Percentiles rank a stretch among this genome's conserved stretches.
phyloP scores from a whole-genome alignment of 2,888 invertebrate species.

The Tenodera sinensis region DNA sequence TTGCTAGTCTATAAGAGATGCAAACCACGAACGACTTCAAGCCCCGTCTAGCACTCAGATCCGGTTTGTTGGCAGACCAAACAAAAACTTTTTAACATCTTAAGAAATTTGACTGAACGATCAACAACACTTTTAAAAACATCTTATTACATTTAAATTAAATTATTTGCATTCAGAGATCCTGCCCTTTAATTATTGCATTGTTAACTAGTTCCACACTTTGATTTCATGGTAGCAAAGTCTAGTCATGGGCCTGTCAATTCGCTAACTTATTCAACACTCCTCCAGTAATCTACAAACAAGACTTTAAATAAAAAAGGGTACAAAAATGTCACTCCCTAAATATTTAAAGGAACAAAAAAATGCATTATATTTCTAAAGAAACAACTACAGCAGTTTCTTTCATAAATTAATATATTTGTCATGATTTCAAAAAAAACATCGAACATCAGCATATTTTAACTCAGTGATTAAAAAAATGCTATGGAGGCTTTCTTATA shows the following conservation, averaged over 20 bases:
- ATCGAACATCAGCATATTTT: not conserved
- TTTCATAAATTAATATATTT: not conserved
- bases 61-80: slow-evolving; percentile 20
- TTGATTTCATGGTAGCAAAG: slow-evolving; percentile 16
- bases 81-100: slow-evolving; percentile 18
- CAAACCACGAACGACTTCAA: not conserved
- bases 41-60: slow-evolving; percentile 10
- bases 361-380: not conserved
- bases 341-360: slow-evolving; percentile 10
- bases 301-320: not conserved
- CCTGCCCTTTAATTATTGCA: slow-evolving; percentile 25
- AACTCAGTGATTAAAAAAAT: slow-evolving; percentile 8
- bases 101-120: slow-evolving; percentile 25
- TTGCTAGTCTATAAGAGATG: not conserved
- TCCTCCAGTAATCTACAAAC: not conserved
- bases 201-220: slow-evolving; percentile 14
- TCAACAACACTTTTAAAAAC: slow-evolving; percentile 21
- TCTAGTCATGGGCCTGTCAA: slow-evolving; percentile 8
- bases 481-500: slow-evolving; percentile 21
- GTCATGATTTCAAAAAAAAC: not conserved
- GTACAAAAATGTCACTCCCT: not conserved
- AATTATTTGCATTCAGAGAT: slow-evolving; percentile 22
- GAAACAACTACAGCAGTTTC: not conserved
- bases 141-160: slow-evolving; percentile 22
- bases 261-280: not conserved